Evolutionary conservation across 2,113 vertebrate species (phyloP), one percentile per base, ranked within the genome.

Genomic region (Mobula hypostoma): DNA sequence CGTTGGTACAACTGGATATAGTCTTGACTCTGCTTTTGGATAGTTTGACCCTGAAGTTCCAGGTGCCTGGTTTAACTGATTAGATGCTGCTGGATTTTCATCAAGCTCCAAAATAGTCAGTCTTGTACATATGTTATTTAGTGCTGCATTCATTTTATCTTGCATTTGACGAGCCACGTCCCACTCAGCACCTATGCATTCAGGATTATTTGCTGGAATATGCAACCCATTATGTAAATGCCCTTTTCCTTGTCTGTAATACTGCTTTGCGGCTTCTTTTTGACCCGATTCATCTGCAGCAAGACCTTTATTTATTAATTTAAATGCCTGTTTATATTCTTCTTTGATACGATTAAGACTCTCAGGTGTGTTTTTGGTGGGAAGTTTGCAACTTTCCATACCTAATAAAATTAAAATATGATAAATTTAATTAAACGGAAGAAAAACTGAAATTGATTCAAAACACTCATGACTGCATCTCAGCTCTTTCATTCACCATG

Each of bases 141-240:
- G 95, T 0, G 98, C 99, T 95, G 99, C 98, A 94, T 96, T 97
- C 99, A 99, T 99, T 95, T 99, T 99, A 94, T 96, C 95, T 7
- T 99, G 98, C 98, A 99, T 99, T 96, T 98, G 97, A 83, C 97
- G 96, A 58, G 98, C 98, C 5, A 97, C 97, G 2, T 98, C 97
- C 98, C 98, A 99, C 72, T 96, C 96, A 79, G 96, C 94, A 1
- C 98, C 98, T 0, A 94, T 94, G 32, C 97, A 97, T 0, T 97
- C 96, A 0, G 96, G 96, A 0, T 97, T 97, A 1, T 94, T 94
- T 0, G 97, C 97, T 0, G 97, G 96, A 95, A 99, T 95, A 12
- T 96, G 97, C 88, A 98, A 94, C 90, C 97, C 98, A 95, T 96
- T 95, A 94, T 98, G 97, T 61, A 99, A 97, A 95, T 99, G 97